Evolutionary conservation across 2,797 vertebrate genomes (phyloP), one percentile per base, ranked within the genome.

Genomic region (Sandelia bainsii): DNA sequence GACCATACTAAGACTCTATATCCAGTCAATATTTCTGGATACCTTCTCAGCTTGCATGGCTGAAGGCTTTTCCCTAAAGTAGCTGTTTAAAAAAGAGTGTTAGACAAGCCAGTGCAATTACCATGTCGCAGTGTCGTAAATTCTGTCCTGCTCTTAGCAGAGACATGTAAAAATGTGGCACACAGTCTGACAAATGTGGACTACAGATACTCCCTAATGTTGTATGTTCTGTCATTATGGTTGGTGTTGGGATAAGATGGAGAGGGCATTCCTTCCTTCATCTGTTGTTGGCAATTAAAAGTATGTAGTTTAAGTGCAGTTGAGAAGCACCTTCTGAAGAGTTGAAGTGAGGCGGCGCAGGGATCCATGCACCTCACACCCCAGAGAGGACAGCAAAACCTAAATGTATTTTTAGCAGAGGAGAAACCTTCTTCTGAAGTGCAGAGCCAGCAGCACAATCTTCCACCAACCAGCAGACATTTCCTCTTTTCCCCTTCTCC

Each of bases 391-490:
- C 75, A 72, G 70, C 6, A 1, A 76, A 83, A 62, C 62, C 68
- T 68, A 13, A 3, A 40, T 77, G 79, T 91, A 89, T 91, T 86
- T 96, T 91, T 97, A 93, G 91, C 95, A 81, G n/a, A 64, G 62
- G 88, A 95, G 93, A 94, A 95, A 96, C 79, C 94, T 62, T 66
- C 57, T 95, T 92, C 95, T 96, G 70, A 95, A 96, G 86, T 95
- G 95, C 96, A 96, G 94, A 90, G 78, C 62, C 58, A 78, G 76
- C 73, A 74, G 70, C 76, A 63, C 79, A 64, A 65, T 65, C 76
- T 65, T 72, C 71, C 61, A 61, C 67, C 57, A 63, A 29, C 56
- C 69, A 7, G 4, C 23, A 16, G 22, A 67, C 37, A 54, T 37
- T 62, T 20, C 53, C 50, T 51, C 42, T 58, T 64, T 64, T 11